These are phyloP conservation scores for Chymomyza amoena DNA, from an alignment of 2,888 invertebrate species.

Conservation along the genomic window DNA sequence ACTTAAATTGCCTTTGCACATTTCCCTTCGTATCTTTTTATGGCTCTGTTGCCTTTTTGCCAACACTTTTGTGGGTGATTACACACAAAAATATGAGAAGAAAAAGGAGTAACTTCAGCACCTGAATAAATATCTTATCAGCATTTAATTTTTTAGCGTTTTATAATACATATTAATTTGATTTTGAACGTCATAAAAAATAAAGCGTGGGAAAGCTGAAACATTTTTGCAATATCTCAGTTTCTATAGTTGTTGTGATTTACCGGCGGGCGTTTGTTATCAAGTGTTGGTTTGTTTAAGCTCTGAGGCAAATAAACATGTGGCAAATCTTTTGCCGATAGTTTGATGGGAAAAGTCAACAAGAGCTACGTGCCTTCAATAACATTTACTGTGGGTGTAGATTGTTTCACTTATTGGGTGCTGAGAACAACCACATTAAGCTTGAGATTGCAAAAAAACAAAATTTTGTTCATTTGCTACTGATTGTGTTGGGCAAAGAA, in stretches of 20 bases:
- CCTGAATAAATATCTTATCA: slow-evolving; percentile 72
- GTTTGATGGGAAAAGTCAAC: slow-evolving; percentile 62
- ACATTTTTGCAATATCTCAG: slow-evolving; percentile 21
- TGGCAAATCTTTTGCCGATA: slow-evolving; percentile 42
- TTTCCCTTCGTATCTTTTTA: slow-evolving; percentile 47
- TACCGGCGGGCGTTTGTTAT: slow-evolving; percentile 29
- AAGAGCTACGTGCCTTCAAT: neutral
- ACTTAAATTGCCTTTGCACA: slow-evolving; percentile 68
- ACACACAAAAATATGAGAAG: slow-evolving; percentile 32
- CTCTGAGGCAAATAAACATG: slow-evolving; percentile 34
- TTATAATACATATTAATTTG: slow-evolving; percentile 58
- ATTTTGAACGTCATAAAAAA: slow-evolving; percentile 52
- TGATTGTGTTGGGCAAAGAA: too few species aligned
- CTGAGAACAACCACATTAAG: neutral
- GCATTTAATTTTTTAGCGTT: slow-evolving; percentile 52
- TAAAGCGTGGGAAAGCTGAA: slow-evolving; percentile 61
- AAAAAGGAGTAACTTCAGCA: slow-evolving; percentile 36
- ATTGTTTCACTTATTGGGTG: slow-evolving; percentile 26
- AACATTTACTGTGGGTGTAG: neutral
- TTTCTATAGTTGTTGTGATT: slow-evolving; percentile 27
- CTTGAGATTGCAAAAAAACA: too few species aligned
- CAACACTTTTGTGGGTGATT: slow-evolving; percentile 68
- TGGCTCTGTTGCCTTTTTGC: slow-evolving; percentile 43
- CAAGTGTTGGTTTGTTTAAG: slow-evolving; percentile 31
- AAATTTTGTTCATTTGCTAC: too few species aligned